A percentile compares a stretch with the other conserved stretches of the same genome.
Conservation (phyloP, 2,888 invertebrate species). For the Heterodera filipjevi region DNA sequence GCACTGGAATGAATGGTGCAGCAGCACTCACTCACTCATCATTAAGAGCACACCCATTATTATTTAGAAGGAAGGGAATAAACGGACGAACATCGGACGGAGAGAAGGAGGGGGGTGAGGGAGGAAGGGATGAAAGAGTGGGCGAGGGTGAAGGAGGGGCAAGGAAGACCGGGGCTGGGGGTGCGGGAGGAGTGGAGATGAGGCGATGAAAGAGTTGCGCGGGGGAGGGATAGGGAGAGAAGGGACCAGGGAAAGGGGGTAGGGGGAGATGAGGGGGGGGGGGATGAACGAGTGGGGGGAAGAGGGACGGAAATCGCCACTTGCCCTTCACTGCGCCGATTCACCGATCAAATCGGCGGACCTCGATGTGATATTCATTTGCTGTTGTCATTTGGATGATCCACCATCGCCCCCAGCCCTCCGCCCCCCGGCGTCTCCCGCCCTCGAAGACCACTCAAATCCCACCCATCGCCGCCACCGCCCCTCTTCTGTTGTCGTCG, state of each 20-base stretch:
- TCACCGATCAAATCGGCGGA: slow-evolving; percentile 10
- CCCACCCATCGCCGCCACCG: not conserved
- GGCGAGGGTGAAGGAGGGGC: too few species aligned
- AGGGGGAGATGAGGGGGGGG: not conserved
- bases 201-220: not conserved
- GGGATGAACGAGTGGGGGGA: not conserved
- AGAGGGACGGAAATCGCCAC: not conserved
- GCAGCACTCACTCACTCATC: too few species aligned
- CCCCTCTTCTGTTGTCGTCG: too few species aligned
- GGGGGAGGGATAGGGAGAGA: not conserved
- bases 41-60: not conserved
- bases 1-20: not conserved
- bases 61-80: too few species aligned
- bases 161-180: too few species aligned
- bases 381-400: slow-evolving; percentile 10
- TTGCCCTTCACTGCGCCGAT: slow-evolving; percentile 6
- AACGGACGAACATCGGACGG: too few species aligned
- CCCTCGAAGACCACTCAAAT: not conserved
- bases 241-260: not conserved
- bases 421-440: too few species aligned
- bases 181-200: not conserved
- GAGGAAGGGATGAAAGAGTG: too few species aligned
- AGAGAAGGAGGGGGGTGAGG: not conserved
- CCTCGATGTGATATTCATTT: slow-evolving; percentile 4
- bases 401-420: not conserved